Conservation (phyloP, 2,113 vertebrate species). For the Zosterops lateralis region DNA sequence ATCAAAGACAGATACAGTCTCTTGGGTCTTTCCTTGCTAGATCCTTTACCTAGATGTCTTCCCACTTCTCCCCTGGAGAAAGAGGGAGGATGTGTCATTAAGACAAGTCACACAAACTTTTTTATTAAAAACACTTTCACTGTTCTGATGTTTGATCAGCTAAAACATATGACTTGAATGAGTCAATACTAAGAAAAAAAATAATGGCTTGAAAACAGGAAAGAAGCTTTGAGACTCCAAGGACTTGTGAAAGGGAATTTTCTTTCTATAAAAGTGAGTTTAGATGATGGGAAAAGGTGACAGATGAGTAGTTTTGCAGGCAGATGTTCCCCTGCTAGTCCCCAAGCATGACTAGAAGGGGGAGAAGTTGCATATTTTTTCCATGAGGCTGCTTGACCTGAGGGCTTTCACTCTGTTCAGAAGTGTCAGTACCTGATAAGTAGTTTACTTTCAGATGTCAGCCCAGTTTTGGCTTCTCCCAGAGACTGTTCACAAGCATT, state of each 20-base stretch:
- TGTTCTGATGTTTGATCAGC: slow-evolving; percentile 49
- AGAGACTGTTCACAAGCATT: background rate
- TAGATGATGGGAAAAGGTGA: background rate
- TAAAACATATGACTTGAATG: slow-evolving; percentile 39
- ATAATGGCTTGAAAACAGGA: background rate
- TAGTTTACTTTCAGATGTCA: background rate
- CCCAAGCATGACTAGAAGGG: background rate
- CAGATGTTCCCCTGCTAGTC: background rate
- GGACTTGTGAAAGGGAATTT: background rate
- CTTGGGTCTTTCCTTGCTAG: background rate
- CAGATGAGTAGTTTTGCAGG: background rate
- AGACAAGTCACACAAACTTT: slow-evolving; percentile 30
- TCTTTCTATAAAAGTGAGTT: background rate
- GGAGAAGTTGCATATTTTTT: background rate
- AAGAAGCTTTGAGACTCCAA: background rate
- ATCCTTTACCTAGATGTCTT: slow-evolving; percentile 25
- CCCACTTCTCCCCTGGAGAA: background rate
- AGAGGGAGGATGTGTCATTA: slow-evolving; percentile 1
- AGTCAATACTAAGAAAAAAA: background rate
- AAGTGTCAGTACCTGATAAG: background rate
- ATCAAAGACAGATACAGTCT: background rate
- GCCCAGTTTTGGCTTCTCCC: background rate
- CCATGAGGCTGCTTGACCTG: background rate
- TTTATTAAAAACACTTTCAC: slow-evolving; percentile 42
- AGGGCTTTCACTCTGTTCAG: background rate